These are phyloP conservation scores for Rhineura floridana DNA, from an alignment of 2,113 vertebrate species.

Conservation along the genomic window DNA sequence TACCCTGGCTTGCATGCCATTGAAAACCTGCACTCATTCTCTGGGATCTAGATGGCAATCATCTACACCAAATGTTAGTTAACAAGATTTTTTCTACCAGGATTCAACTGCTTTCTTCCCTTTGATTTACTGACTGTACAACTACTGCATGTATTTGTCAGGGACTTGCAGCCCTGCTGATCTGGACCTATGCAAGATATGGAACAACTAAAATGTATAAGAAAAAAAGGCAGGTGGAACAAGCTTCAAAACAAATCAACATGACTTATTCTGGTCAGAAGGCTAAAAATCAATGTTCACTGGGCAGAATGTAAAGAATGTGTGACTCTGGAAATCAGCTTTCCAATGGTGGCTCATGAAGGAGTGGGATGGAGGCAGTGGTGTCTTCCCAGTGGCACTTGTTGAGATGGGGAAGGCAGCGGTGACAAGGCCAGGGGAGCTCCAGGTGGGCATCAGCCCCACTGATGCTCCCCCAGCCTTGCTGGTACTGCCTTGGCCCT, in stretches of 20 bases:
- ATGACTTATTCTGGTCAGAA: neutral
- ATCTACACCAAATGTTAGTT: neutral
- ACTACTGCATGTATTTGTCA: neutral
- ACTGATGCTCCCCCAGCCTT: too few relatives aligned
- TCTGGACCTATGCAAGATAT: neutral
- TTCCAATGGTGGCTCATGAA: too few relatives aligned
- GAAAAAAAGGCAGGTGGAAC: neutral
- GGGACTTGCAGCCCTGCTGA: too few relatives aligned
- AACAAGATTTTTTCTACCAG: neutral
- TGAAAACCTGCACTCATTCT: too few relatives aligned
- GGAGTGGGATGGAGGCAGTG: too few relatives aligned
- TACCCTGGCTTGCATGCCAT: too few relatives aligned
- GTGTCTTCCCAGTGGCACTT: too few relatives aligned
- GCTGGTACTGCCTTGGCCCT: too few relatives aligned
- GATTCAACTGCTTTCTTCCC: neutral
- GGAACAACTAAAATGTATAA: neutral
- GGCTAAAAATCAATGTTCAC: neutral
- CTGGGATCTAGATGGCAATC: neutral
- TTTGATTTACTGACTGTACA: neutral
- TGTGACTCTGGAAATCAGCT: neutral
- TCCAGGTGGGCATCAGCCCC: too few relatives aligned
- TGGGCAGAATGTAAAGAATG: neutral
- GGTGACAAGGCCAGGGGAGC: too few relatives aligned
- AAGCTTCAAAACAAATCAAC: neutral
- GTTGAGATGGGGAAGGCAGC: too few relatives aligned